These are phyloP conservation scores for Pampusana beccarii DNA, from an alignment of 2,113 vertebrate species.

Conservation along the genomic window DNA sequence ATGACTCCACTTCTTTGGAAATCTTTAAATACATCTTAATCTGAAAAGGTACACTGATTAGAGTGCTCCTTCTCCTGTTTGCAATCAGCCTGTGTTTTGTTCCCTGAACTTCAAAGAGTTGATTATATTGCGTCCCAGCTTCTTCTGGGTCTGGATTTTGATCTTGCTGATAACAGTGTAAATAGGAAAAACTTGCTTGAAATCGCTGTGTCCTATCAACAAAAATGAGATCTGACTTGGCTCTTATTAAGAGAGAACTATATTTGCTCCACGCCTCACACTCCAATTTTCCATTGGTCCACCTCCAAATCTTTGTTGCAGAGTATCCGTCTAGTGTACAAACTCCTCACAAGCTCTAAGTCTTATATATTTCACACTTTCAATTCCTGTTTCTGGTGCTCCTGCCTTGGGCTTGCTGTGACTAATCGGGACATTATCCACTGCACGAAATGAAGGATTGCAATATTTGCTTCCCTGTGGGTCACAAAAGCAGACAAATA, in stretches of 20 bases:
- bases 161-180: not conserved
- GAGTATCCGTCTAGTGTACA: not conserved
- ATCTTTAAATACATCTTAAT: slow-evolving; percentile 12
- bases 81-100: slow-evolving; percentile 36
- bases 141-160: slow-evolving; percentile 30
- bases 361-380: not conserved
- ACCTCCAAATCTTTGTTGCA: not conserved
- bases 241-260: not conserved
- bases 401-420: not conserved
- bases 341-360: not conserved
- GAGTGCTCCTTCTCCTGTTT: slow-evolving; percentile 14
- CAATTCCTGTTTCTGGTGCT: not conserved
- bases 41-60: slow-evolving; percentile 5
- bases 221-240: slow-evolving; percentile 30
- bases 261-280: not conserved
- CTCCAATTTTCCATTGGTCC: rapidly evolving
- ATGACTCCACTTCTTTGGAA: not conserved
- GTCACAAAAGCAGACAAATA: not conserved
- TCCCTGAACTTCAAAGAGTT: slow-evolving; percentile 44
- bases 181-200: slow-evolving; percentile 19
- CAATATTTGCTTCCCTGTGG: not conserved
- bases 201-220: slow-evolving; percentile 25
- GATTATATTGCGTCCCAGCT: not conserved
- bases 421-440: not conserved
- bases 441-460: not conserved